phyloP scores from a whole-genome alignment of 2,888 invertebrate species.

The Clostera curtula region DNA sequence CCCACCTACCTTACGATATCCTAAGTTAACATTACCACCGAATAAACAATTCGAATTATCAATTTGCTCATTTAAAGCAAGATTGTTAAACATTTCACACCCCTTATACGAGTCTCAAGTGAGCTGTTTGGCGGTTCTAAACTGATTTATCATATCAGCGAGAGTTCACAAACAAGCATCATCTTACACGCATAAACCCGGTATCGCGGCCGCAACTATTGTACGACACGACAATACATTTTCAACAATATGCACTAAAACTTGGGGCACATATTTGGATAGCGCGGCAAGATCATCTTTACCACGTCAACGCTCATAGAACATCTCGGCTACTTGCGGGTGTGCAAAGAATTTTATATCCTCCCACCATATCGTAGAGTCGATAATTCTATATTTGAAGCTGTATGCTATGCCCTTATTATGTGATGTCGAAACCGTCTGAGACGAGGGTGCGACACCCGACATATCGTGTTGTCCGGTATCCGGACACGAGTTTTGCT shows the following conservation, averaged over 20 bases:
- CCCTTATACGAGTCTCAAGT: slow-evolving; percentile 52
- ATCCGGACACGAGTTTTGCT: slow-evolving; percentile 58
- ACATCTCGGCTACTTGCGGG: slow-evolving; percentile 23
- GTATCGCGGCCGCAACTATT: slow-evolving; percentile 48
- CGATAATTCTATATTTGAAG: slow-evolving; percentile 13
- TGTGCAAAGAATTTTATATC: slow-evolving; percentile 21
- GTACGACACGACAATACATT: slow-evolving; percentile 46
- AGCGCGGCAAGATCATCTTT: slow-evolving; percentile 47
- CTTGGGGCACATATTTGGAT: slow-evolving; percentile 60
- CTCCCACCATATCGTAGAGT: slow-evolving; percentile 25
- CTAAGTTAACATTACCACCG: slow-evolving; percentile 5
- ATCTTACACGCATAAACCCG: slow-evolving; percentile 72
- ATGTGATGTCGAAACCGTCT: slow-evolving; percentile 37
- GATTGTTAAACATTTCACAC: slow-evolving; percentile 54
- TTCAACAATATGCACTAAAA: slow-evolving; percentile 56
- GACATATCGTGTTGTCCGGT: slow-evolving; percentile 70
- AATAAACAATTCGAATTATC: slow-evolving; percentile 40
- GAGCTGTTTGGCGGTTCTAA: slow-evolving; percentile 61
- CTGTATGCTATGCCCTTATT: slow-evolving; percentile 18
- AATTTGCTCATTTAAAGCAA: slow-evolving; percentile 62
- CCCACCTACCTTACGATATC: not conserved
- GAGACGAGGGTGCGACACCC: slow-evolving; percentile 61
- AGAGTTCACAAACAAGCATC: slow-evolving; percentile 69
- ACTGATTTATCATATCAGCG: slow-evolving; percentile 73
- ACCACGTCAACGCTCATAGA: slow-evolving; percentile 22